Conservation (phyloP, 2,113 vertebrate genomes). For the Orcinus orca region DNA sequence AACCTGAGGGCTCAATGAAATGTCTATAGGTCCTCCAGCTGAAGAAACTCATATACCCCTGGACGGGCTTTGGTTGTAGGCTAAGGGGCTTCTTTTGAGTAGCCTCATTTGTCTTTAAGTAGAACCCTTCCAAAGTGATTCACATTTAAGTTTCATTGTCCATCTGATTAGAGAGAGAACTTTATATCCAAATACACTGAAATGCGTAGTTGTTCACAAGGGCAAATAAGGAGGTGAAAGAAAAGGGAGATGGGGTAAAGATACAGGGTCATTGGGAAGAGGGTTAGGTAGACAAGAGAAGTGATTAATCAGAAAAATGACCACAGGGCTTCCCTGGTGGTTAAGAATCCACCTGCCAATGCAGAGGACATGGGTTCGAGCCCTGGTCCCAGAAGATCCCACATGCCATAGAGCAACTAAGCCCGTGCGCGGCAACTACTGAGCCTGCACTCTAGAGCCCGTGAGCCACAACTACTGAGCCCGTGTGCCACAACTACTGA, state of each 20-base stretch:
- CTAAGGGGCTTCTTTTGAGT: not conserved
- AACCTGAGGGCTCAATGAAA: not conserved
- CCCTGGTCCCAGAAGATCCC: too few relatives aligned
- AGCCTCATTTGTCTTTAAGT: not conserved
- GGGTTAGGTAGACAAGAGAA: not conserved
- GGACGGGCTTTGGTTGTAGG: not conserved
- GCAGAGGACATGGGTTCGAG: too few relatives aligned
- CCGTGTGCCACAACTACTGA: too few relatives aligned
- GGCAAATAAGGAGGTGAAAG: not conserved
- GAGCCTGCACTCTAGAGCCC: too few relatives aligned
- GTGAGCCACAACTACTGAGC: too few relatives aligned
- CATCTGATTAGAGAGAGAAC: not conserved
- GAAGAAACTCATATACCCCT: not conserved
- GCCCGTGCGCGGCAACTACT: too few relatives aligned
- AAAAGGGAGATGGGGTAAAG: not conserved
- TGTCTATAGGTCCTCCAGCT: not conserved
- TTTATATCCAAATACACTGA: conserved; percentile 25
- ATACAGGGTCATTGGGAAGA: not conserved
- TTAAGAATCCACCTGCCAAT: too few relatives aligned
- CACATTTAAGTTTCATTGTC: conserved; percentile 16
- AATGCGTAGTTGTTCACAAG: conserved; percentile 14
- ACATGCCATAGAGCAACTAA: too few relatives aligned
- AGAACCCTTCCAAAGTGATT: not conserved
- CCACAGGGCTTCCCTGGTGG: not conserved
- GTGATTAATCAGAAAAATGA: conserved; percentile 27